A percentile compares a stretch with the other conserved stretches of the same genome.
These are phyloP conservation scores for Orchesella cincta DNA, from an alignment of 1,140 invertebrate species.

Conservation along the genomic window DNA sequence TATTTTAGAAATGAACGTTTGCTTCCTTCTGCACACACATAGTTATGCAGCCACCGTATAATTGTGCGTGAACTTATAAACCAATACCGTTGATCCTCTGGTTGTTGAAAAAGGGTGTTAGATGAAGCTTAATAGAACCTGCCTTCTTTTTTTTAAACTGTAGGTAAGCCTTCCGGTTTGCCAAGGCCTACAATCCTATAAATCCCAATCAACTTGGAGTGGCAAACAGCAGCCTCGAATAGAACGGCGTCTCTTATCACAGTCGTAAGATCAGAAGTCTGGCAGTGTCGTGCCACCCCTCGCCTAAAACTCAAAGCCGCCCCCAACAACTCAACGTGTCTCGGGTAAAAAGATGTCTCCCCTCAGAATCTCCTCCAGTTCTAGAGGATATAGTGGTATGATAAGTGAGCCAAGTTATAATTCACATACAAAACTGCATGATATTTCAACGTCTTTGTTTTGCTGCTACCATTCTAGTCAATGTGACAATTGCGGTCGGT, in stretches of 20 bases:
- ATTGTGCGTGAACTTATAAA: neutral
- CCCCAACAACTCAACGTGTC: neutral
- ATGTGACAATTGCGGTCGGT: constrained; percentile 84
- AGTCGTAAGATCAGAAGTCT: neutral
- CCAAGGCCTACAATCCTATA: neutral
- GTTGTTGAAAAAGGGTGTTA: neutral
- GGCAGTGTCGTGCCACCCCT: neutral
- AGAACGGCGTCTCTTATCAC: constrained; percentile 36
- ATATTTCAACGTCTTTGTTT: constrained; percentile 6
- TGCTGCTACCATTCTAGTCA: constrained; percentile 64
- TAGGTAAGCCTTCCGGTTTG: neutral
- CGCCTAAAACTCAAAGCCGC: neutral
- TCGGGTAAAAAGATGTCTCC: neutral
- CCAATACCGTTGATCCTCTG: neutral
- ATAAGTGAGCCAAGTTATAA: neutral
- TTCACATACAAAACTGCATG: too few relatives aligned
- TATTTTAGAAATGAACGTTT: too few relatives aligned
- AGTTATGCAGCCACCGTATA: neutral
- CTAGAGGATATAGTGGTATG: constrained; percentile 6
- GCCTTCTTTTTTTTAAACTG: neutral
- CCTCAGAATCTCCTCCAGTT: neutral
- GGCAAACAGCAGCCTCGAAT: constrained; percentile 29
- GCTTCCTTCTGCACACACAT: neutral
- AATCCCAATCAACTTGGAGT: neutral
- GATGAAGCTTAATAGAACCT: neutral